These are phyloP conservation scores for Patella ulyssiponensis DNA, from an alignment of 2,888 invertebrate species.

Conservation along the genomic window DNA sequence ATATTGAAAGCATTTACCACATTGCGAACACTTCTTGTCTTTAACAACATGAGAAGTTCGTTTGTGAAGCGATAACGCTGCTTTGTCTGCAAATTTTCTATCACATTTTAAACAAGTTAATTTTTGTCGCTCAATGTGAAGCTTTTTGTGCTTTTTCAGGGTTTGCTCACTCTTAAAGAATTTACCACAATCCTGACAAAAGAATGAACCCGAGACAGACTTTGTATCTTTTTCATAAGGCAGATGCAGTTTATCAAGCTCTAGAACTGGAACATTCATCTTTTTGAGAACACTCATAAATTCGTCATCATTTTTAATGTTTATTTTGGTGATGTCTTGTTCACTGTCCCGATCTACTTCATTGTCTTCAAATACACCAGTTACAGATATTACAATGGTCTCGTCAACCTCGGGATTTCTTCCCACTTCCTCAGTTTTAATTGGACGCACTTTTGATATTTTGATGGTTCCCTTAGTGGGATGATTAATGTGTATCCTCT, in stretches of 20 bases:
- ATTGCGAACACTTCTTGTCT: background rate
- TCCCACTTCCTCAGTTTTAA: background rate
- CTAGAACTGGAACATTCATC: background rate
- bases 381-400: background rate
- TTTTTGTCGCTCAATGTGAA: background rate
- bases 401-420: background rate
- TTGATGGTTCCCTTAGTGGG: background rate
- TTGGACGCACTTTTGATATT: background rate
- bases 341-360: background rate
- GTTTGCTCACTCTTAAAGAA: background rate
- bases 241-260: background rate
- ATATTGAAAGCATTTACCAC: background rate
- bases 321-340: background rate
- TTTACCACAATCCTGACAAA: background rate
- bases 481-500: background rate
- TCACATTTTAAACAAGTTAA: background rate
- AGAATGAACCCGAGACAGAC: background rate
- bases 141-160: background rate
- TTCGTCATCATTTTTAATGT: background rate
- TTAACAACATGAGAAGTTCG: background rate
- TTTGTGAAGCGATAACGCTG: background rate
- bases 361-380: too few relatives aligned
- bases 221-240: background rate
- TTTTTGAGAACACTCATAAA: background rate
- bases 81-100: background rate